A percentile compares a stretch with the other conserved stretches of the same genome.
phyloP scores from a whole-genome alignment of 2,113 vertebrate species.

The Mustela nigripes region DNA sequence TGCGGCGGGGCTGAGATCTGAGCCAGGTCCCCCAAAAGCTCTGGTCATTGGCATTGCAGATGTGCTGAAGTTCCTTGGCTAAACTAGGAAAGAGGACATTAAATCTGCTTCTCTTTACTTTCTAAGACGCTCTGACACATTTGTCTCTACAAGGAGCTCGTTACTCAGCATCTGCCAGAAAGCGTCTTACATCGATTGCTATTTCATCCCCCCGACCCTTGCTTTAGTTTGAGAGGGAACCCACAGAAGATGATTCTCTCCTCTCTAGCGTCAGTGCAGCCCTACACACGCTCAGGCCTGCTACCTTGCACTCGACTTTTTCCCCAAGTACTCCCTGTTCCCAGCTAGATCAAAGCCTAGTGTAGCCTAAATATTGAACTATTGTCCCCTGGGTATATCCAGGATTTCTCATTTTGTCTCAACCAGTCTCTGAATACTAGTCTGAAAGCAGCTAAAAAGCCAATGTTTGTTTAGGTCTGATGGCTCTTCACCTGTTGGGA shows the following conservation, averaged over 20 bases:
- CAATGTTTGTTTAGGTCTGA: neutral
- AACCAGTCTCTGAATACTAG: neutral
- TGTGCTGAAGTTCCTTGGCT: neutral
- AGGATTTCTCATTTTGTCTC: neutral
- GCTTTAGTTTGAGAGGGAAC: neutral
- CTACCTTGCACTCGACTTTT: neutral
- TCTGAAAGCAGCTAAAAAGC: neutral
- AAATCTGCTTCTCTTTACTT: neutral
- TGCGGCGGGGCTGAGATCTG: neutral
- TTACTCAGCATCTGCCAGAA: neutral
- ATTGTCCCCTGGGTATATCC: neutral
- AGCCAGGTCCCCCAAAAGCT: neutral
- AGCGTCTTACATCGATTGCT: neutral
- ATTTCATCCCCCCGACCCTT: accelerated
- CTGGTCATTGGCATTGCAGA: neutral
- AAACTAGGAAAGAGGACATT: neutral
- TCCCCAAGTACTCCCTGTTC: neutral
- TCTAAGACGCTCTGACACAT: neutral
- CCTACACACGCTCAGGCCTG: neutral
- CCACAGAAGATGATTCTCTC: neutral
- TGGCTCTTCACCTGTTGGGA: neutral
- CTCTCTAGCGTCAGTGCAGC: neutral
- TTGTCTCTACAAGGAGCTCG: neutral
- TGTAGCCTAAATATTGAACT: neutral
- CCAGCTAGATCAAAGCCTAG: neutral